Percentiles rank a stretch among this genome's conserved stretches.
phyloP scores from a whole-genome alignment of 2,888 invertebrate species.

The Diarsia brunnea region DNA sequence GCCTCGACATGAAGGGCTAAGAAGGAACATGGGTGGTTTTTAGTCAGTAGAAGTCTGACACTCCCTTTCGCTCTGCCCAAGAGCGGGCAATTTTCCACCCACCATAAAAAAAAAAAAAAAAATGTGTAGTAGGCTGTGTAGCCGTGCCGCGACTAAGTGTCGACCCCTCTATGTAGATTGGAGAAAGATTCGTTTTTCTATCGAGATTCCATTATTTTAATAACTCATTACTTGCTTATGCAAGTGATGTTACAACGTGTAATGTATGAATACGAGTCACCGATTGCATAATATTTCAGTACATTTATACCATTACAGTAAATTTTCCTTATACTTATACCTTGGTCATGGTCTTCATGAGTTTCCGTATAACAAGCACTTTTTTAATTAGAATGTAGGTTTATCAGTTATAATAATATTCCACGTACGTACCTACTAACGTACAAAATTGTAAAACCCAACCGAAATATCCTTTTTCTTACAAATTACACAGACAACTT shows the following conservation, averaged over 20 bases:
- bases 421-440: slow-evolving; percentile 9
- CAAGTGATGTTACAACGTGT: background rate
- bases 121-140: background rate
- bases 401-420: background rate
- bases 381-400: background rate
- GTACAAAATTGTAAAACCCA: slow-evolving; percentile 19
- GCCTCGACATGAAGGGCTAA: no score
- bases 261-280: background rate
- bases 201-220: background rate
- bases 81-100: no score
- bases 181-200: background rate
- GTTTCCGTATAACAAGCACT: background rate
- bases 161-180: background rate
- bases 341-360: background rate
- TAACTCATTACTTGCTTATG: background rate
- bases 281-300: background rate
- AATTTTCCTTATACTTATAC: background rate
- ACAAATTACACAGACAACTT: slow-evolving; percentile 32
- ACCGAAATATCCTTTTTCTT: slow-evolving; percentile 14
- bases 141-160: background rate
- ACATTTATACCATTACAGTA: background rate
- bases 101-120: no score
- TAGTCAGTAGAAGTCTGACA: no score
- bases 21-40: no score
- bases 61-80: no score